These are phyloP conservation scores for Drosophila neonasuta DNA, from an alignment of 2,888 invertebrate genomes.

Conservation along the genomic window DNA sequence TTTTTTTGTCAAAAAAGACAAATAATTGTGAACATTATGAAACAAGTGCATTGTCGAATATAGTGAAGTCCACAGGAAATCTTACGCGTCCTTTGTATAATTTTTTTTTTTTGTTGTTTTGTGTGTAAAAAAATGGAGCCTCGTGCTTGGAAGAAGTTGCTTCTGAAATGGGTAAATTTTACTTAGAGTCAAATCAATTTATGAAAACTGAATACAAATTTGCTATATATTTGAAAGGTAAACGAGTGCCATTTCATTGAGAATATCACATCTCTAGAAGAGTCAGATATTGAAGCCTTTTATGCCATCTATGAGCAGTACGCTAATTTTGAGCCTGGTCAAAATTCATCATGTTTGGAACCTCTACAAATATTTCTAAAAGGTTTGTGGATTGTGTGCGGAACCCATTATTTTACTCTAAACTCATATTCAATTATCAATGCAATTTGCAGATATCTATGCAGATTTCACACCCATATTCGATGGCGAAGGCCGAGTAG, in stretches of 20 bases:
- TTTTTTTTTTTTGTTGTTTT: background rate
- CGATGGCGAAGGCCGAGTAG: constrained; percentile 66
- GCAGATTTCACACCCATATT: constrained; percentile 69
- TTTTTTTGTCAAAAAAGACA: background rate
- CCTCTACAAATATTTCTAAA: constrained; percentile 64
- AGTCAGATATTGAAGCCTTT: constrained; percentile 78
- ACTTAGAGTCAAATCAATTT: background rate
- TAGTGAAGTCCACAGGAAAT: background rate
- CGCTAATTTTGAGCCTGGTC: constrained; percentile 28
- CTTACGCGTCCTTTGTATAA: background rate
- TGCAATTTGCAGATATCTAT: constrained; percentile 68
- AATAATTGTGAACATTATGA: background rate
- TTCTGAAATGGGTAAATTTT: background rate
- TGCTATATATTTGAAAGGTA: constrained; percentile 41
- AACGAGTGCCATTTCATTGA: constrained; percentile 71
- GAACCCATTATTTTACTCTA: background rate
- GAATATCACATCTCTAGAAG: constrained; percentile 69
- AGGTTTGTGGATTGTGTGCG: constrained; percentile 54
- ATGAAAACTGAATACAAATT: too few species aligned
- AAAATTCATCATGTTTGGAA: background rate
- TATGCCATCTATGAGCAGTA: constrained; percentile 61
- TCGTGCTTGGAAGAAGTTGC: background rate
- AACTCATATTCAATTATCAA: background rate
- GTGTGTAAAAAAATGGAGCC: background rate
- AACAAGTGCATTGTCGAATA: background rate